These are phyloP conservation scores for Drosophila antonietae DNA, from an alignment of 2,888 invertebrate species.

Conservation along the genomic window DNA sequence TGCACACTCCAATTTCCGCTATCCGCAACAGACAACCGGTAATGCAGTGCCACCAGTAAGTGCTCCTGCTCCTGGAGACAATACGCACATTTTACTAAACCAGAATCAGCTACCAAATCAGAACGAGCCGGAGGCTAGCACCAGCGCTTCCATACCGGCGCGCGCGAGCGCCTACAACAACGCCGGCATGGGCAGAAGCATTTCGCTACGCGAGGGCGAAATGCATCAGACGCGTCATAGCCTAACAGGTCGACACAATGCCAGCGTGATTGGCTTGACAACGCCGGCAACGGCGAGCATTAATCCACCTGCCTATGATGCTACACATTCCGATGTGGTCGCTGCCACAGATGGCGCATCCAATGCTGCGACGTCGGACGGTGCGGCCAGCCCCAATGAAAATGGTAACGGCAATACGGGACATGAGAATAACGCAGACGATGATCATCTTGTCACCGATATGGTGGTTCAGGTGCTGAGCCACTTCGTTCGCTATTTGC, in stretches of 20 bases:
- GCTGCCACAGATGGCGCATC: slow-evolving; percentile 11
- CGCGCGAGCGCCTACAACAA: slow-evolving; percentile 28
- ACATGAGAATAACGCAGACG: slow-evolving; percentile 63
- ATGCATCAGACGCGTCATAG: slow-evolving; percentile 46
- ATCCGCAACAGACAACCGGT: slow-evolving; percentile 59
- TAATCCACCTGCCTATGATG: slow-evolving; percentile 16
- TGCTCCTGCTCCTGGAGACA: slow-evolving; percentile 34
- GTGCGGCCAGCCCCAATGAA: slow-evolving; percentile 1
- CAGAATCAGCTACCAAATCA: slow-evolving; percentile 14
- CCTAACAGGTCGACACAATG: slow-evolving; percentile 46
- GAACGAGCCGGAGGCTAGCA: slow-evolving; percentile 26
- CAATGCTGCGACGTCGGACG: slow-evolving; percentile 4
- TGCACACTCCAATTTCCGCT: slow-evolving; percentile 74
- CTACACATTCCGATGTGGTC: slow-evolving; percentile 6
- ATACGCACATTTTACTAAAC: slow-evolving; percentile 54
- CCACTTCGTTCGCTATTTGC: slow-evolving; percentile 82
- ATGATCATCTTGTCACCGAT: slow-evolving; percentile 76
- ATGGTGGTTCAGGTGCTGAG: slow-evolving; percentile 76
- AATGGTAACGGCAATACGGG: slow-evolving; percentile 25
- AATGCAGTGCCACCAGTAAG: slow-evolving; percentile 19
- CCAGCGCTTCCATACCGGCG: slow-evolving; percentile 26
- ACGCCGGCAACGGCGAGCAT: slow-evolving; percentile 18
- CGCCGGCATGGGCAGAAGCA: slow-evolving; percentile 61
- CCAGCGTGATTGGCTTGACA: slow-evolving; percentile 56
- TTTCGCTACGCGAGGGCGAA: slow-evolving; percentile 66